Percentiles rank a stretch among this genome's conserved stretches.
Conservation (phyloP, 1,140 invertebrate species). For the Berghia stephanieae region DNA sequence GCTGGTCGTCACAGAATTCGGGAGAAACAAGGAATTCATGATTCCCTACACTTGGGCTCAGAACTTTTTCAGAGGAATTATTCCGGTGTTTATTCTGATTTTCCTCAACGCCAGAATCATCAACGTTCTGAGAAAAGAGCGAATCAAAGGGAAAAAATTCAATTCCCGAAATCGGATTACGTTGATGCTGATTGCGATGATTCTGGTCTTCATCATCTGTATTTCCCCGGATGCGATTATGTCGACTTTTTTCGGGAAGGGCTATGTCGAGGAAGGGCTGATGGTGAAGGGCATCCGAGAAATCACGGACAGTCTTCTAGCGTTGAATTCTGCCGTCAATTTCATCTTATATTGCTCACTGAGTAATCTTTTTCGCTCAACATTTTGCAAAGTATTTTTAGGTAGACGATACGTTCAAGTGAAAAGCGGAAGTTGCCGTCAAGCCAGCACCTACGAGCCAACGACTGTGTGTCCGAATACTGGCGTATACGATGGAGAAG, state of each 20-base stretch:
- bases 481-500: too few species aligned
- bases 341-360: conserved; percentile 82
- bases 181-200: conserved; percentile 80
- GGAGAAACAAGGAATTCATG: conserved; percentile 71
- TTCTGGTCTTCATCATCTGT: conserved; percentile 80
- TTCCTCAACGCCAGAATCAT: conserved; percentile 76
- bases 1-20: conserved; percentile 53
- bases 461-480: too few species aligned
- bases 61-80: conserved; percentile 73
- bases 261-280: conserved; percentile 63
- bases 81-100: conserved; percentile 68
- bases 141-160: conserved; percentile 55
- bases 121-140: conserved; percentile 71
- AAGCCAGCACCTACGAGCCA: too few species aligned
- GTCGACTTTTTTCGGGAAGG: conserved; percentile 66
- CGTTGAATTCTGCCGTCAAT: conserved; percentile 79
- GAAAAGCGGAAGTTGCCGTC: not conserved
- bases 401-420: conserved; percentile 26
- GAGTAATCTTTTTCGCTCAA: conserved; percentile 69
- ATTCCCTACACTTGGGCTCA: conserved; percentile 76
- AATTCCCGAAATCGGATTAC: conserved; percentile 72
- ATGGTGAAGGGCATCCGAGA: conserved; percentile 74
- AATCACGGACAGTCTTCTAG: conserved; percentile 79
- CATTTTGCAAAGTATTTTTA: conserved; percentile 38
- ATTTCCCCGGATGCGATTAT: conserved; percentile 78